A percentile compares a stretch with the other conserved stretches of the same genome.
phyloP scores from a whole-genome alignment of 2,797 vertebrate genomes.

The Tinamus major region DNA sequence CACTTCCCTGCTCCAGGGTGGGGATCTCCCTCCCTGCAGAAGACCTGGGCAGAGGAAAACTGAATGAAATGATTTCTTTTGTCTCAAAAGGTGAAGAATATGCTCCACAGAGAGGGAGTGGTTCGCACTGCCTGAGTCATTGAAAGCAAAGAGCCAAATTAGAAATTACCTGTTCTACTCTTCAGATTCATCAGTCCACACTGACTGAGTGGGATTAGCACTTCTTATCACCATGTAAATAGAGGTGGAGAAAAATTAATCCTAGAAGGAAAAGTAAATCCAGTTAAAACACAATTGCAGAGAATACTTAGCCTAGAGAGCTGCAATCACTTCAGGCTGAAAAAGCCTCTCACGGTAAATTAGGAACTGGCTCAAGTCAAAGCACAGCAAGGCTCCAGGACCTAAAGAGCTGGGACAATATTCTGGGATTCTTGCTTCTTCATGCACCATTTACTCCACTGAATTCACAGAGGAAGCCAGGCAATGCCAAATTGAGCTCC shows the following conservation, averaged over 20 bases:
- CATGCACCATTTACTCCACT: not conserved
- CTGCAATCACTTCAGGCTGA: not conserved
- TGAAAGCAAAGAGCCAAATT: not conserved
- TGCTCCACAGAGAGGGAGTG: not conserved
- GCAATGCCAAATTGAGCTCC: not conserved
- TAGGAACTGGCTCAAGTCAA: not conserved
- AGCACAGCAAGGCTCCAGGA: not conserved
- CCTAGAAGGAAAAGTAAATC: constrained; percentile 58
- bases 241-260: constrained; percentile 30
- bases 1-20: not conserved
- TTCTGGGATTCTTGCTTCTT: not conserved
- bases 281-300: constrained; percentile 27
- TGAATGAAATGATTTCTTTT: not conserved
- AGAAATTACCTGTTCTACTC: constrained; percentile 71
- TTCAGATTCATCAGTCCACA: constrained; percentile 74
- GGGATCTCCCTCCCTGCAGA: not conserved
- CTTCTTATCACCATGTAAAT: constrained; percentile 70
- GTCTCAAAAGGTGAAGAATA: not conserved
- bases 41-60: not conserved
- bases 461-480: not conserved
- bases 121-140: not conserved
- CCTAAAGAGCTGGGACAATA: not conserved
- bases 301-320: not conserved
- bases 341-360: not conserved
- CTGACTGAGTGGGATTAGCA: constrained; percentile 38